A percentile compares a stretch with the other conserved stretches of the same genome.
phyloP scores from a whole-genome alignment of 2,797 vertebrate species.

The Microcaecilia unicolor region DNA sequence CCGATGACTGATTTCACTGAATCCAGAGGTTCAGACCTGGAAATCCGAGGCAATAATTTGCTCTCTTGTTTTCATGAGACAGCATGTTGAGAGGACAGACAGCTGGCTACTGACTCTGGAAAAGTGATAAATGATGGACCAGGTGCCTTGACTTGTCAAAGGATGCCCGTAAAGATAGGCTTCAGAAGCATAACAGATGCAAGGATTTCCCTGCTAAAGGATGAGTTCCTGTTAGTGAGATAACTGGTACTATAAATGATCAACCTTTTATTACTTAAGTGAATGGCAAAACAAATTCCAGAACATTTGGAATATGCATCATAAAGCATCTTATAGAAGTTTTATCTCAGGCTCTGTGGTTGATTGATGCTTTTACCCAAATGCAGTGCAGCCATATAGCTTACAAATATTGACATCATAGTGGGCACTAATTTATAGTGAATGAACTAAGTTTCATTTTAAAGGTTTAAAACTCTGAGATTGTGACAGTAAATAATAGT shows the following conservation, averaged over 20 bases:
- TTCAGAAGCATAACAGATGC: constrained; percentile 29
- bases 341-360: too few species aligned
- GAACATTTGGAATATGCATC: not conserved
- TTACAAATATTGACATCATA: too few species aligned
- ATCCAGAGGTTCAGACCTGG: constrained; percentile 44
- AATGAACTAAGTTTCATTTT: too few species aligned
- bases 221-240: constrained; percentile 56
- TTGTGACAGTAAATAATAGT: too few species aligned
- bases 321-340: not conserved
- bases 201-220: constrained; percentile 43
- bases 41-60: constrained; percentile 63
- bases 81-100: constrained; percentile 69
- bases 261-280: constrained; percentile 16
- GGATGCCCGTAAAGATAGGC: constrained; percentile 15
- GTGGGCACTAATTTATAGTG: too few species aligned
- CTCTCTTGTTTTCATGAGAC: constrained; percentile 38
- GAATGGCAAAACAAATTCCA: not conserved
- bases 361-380: too few species aligned
- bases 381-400: too few species aligned
- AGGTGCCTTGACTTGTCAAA: constrained; percentile 59
- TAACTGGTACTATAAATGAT: constrained; percentile 26
- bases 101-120: constrained; percentile 70
- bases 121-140: constrained; percentile 75
- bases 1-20: constrained; percentile 47
- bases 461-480: too few species aligned